Conservation (phyloP, 53 echinoderm and acorn worm genomes). For the Temnopleurus reevesii region DNA sequence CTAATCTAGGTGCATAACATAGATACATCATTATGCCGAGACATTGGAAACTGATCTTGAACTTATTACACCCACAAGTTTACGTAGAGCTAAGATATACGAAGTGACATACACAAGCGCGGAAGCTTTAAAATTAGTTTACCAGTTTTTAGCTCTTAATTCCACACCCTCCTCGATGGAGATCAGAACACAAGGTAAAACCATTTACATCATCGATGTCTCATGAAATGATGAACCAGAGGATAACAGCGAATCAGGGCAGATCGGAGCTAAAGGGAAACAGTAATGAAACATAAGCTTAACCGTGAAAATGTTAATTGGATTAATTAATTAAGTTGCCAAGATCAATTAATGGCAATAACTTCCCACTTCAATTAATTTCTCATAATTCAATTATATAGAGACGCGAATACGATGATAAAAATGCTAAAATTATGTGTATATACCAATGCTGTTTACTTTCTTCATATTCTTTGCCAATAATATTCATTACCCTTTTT, state of each 20-base stretch:
- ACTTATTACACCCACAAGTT: slow-evolving; percentile 32
- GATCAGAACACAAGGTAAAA: neutral
- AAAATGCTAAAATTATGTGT: too few species aligned
- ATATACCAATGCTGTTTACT: too few species aligned
- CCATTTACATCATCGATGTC: neutral
- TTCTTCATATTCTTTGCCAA: too few species aligned
- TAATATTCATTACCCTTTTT: too few species aligned
- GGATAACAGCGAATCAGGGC: neutral
- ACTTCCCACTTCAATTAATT: too few species aligned
- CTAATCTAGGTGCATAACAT: too few species aligned
- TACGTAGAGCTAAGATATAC: slow-evolving; percentile 9
- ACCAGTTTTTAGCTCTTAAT: slow-evolving; percentile 42
- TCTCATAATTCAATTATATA: too few species aligned
- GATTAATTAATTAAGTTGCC: neutral
- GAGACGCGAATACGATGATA: too few species aligned
- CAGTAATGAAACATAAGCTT: neutral
- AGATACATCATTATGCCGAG: too few species aligned
- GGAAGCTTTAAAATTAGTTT: slow-evolving; percentile 34
- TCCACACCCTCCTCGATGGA: slow-evolving; percentile 22
- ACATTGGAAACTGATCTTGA: neutral
- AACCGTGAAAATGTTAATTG: neutral
- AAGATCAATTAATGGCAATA: neutral
- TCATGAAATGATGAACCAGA: neutral
- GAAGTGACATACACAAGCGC: slow-evolving; percentile 26
- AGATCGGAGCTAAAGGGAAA: neutral